These are phyloP conservation scores for Rhineura floridana DNA, from an alignment of 2,113 vertebrate species.

Conservation along the genomic window DNA sequence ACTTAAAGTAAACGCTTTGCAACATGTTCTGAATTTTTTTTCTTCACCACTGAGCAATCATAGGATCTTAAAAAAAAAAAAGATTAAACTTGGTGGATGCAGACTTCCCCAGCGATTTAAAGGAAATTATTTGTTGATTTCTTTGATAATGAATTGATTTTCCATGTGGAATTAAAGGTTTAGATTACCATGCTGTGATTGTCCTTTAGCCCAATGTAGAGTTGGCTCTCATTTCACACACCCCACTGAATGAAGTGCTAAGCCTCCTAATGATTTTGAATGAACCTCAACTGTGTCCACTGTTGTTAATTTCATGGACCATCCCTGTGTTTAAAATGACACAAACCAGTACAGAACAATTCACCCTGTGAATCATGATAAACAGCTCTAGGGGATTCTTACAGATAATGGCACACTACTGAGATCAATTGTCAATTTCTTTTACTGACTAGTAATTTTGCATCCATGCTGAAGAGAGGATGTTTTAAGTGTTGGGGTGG, in stretches of 20 bases:
- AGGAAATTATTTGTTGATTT: not conserved
- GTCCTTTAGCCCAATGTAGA: not conserved
- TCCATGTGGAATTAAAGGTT: not conserved
- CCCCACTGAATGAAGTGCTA: not conserved
- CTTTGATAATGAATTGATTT: not conserved
- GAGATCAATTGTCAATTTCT: not conserved
- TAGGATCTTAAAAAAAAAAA: not conserved
- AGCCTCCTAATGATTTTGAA: not conserved
- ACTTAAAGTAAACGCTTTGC: not conserved
- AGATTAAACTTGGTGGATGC: not conserved
- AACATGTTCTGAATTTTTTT: not conserved
- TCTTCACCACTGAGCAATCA: not conserved
- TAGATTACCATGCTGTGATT: not conserved
- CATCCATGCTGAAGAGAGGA: not conserved
- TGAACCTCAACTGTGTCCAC: not conserved
- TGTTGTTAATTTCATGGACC: not conserved
- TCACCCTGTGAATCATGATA: rapidly evolving
- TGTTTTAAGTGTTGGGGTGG: not conserved
- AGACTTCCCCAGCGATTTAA: not conserved
- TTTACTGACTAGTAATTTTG: not conserved
- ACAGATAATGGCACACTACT: not conserved
- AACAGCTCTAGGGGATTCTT: not conserved
- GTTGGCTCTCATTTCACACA: not conserved
- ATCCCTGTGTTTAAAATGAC: not conserved
- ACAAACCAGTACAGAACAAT: not conserved